phyloP scores from a whole-genome alignment of 2,888 invertebrate genomes.

The Pseudococcus viburni region DNA sequence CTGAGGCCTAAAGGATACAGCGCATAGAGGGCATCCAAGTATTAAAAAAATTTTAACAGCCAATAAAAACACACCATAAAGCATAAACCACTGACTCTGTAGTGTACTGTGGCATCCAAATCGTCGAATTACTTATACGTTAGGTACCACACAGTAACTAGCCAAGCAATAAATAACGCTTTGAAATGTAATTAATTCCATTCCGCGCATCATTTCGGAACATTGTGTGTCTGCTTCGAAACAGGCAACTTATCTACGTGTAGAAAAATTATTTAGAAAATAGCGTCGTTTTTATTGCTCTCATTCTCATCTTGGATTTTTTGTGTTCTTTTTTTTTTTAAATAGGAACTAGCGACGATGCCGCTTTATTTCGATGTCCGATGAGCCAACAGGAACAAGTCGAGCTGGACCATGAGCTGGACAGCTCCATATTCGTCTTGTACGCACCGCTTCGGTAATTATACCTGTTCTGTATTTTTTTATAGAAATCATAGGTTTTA shows the following conservation, averaged over 20 bases:
- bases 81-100: not conserved
- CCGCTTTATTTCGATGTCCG: not conserved
- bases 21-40: constrained; percentile 1
- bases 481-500: not conserved
- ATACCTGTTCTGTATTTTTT: not conserved
- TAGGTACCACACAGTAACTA: not conserved
- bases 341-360: not conserved
- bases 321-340: not conserved
- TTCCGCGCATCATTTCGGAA: not conserved
- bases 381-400: not conserved
- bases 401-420: not conserved
- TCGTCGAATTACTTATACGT: not conserved
- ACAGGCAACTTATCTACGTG: not conserved
- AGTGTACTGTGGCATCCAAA: not conserved
- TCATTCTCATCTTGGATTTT: not conserved
- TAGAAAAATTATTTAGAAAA: not conserved
- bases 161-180: constrained; percentile 28
- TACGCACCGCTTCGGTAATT: not conserved
- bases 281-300: not conserved
- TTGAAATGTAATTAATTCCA: constrained; percentile 38
- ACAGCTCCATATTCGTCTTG: not conserved
- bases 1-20: not conserved
- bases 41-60: constrained; percentile 44
- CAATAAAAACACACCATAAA: constrained; percentile 30
- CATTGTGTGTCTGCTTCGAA: not conserved